Conservation (phyloP, 1,140 invertebrate genomes). For the Meloidogyne chitwoodi region DNA sequence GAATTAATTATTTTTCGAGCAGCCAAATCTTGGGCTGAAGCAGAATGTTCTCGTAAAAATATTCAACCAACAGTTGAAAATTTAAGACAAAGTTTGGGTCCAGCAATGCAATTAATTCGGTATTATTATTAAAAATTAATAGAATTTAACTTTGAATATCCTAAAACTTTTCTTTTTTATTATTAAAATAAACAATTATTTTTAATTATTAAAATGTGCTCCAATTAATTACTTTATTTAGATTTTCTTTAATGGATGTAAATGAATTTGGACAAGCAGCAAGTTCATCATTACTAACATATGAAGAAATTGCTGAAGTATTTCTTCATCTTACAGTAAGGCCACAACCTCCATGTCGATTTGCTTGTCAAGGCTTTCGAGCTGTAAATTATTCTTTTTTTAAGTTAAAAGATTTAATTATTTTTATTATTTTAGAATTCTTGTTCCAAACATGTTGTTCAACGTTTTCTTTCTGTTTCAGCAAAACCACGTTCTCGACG, state of each 20-base stretch:
- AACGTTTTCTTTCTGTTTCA: slow-evolving; percentile 33
- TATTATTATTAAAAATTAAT: not conserved
- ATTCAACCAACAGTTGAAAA: slow-evolving; percentile 24
- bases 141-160: no score
- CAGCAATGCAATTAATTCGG: slow-evolving; percentile 30
- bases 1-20: slow-evolving; percentile 32
- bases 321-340: slow-evolving; percentile 43
- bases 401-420: no score
- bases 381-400: slow-evolving; percentile 19
- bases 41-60: slow-evolving; percentile 22
- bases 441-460: slow-evolving; percentile 39
- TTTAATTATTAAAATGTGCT: no score
- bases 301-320: slow-evolving; percentile 45
- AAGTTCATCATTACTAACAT: slow-evolving; percentile 32
- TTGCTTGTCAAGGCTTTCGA: slow-evolving; percentile 33
- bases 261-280: slow-evolving; percentile 30
- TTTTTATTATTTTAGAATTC: not conserved
- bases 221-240: not conserved
- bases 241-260: slow-evolving; percentile 32
- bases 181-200: no score
- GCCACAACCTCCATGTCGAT: slow-evolving; percentile 32
- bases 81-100: slow-evolving; percentile 23
- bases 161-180: no score
- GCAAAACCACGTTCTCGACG: slow-evolving; percentile 38
- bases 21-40: slow-evolving; percentile 27